Conservation (phyloP, 2,797 vertebrate genomes). For the Poecilia wingei region DNA sequence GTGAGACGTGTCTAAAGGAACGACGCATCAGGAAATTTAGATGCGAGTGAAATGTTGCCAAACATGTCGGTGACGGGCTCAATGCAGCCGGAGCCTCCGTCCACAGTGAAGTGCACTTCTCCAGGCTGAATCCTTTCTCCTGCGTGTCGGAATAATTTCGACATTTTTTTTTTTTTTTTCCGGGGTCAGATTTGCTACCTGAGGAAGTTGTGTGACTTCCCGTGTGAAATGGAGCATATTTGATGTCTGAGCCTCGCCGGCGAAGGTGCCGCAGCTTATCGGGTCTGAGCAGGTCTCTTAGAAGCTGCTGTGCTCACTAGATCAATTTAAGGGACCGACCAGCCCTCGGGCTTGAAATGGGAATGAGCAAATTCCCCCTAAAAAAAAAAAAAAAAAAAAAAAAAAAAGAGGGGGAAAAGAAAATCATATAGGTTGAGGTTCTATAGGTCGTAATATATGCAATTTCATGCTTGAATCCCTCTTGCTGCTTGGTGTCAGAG, state of each 20-base stretch:
- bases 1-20: not conserved
- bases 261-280: conserved; percentile 76
- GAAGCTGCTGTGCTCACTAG: conserved; percentile 69
- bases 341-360: conserved; percentile 73
- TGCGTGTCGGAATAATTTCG: conserved; percentile 34
- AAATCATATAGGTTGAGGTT: conserved; percentile 27
- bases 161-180: conserved; percentile 12
- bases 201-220: conserved; percentile 56
- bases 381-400: conserved; percentile 25
- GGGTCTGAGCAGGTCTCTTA: conserved; percentile 76
- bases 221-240: conserved; percentile 68
- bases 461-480: conserved; percentile 42
- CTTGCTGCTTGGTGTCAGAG: conserved; percentile 31
- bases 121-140: not conserved
- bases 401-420: conserved; percentile 2
- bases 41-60: not conserved
- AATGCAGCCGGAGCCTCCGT: not conserved
- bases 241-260: conserved; percentile 61
- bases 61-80: not conserved
- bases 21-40: not conserved
- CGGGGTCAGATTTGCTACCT: conserved; percentile 27
- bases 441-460: conserved; percentile 45
- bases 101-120: not conserved
- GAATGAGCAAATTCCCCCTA: conserved; percentile 62
- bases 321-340: conserved; percentile 77